Conservation (phyloP, 2,113 vertebrate genomes). For the Xenopus laevis region DNA sequence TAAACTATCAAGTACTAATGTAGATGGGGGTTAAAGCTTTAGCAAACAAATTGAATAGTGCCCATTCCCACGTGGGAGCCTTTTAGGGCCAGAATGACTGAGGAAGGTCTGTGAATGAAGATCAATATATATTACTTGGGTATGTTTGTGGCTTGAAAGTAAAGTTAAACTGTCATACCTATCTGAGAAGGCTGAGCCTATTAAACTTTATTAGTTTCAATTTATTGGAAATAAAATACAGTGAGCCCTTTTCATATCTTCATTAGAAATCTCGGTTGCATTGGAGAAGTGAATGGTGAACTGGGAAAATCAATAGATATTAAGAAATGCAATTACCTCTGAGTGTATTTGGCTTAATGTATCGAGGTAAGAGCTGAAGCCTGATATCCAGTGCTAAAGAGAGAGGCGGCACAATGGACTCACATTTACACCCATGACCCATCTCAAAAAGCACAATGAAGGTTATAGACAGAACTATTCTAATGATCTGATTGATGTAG, state of each 20-base stretch:
- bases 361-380: too few relatives aligned
- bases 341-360: background rate
- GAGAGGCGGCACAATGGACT: too few relatives aligned
- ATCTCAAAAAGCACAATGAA: too few relatives aligned
- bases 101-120: background rate
- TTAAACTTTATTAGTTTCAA: constrained; percentile 27
- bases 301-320: constrained; percentile 10
- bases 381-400: too few relatives aligned
- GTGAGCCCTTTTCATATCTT: constrained; percentile 14
- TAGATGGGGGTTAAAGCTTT: too few relatives aligned
- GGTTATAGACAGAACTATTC: too few relatives aligned
- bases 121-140: background rate
- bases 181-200: constrained; percentile 8
- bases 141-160: background rate
- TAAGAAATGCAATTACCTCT: constrained; percentile 25
- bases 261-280: constrained; percentile 24
- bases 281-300: constrained; percentile 6
- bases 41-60: too few relatives aligned
- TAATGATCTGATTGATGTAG: background rate
- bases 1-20: too few relatives aligned
- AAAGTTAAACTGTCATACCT: background rate
- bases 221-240: constrained; percentile 25
- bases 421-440: too few relatives aligned
- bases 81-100: too few relatives aligned
- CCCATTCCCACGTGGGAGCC: too few relatives aligned